Evolutionary conservation across 2,888 invertebrate species (phyloP), one percentile per base, ranked within the genome.

Genomic region (Sisyra terminalis): DNA sequence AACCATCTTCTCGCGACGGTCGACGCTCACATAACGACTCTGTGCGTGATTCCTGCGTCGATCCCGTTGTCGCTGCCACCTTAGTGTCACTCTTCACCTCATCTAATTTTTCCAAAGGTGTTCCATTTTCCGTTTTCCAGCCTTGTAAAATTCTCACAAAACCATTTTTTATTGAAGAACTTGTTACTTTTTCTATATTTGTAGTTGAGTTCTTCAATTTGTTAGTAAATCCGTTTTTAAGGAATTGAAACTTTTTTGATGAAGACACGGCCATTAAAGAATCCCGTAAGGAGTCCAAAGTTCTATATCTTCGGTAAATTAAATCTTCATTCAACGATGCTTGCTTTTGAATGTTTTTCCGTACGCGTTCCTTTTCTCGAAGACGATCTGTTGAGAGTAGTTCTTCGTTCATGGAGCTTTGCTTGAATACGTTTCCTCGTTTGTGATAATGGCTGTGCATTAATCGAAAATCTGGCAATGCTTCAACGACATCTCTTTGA

Each of bases 371-470:
- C 53, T 87, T 88, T 57, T 89, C 89, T 46, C 79, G 66, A 53
- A 88, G 61, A 43, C 89, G 66, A 53, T 87, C 88, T n/a, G 78
- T 78, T 2, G 85, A 87, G 80, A 89, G 86, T 10, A 88, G 65
- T 57, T 89, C 89, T 57, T 89, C 89, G 55, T 89, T 89, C 46
- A 90, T 69, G 2, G 89, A 89, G 48, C 84, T 79, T 58, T 90
- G 89, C 55, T 90, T 85, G 47, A 76, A 67, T 6, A 81, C 77
- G 18, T 72, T 74, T 30, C 72, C 73, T 50, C 71, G 67, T 10
- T 29, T 9, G 14, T 31, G 14, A 31, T 43, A 43, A 17, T 51
- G 49, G 10, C 65, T 62, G 32, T 63, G 62, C 1, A 68, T 67
- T 45, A 70, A 62, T 63, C 70, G 75, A 52, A 75, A 73, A 57